These are phyloP conservation scores for Belgica antarctica DNA, from an alignment of 2,888 invertebrate species.

Conservation along the genomic window DNA sequence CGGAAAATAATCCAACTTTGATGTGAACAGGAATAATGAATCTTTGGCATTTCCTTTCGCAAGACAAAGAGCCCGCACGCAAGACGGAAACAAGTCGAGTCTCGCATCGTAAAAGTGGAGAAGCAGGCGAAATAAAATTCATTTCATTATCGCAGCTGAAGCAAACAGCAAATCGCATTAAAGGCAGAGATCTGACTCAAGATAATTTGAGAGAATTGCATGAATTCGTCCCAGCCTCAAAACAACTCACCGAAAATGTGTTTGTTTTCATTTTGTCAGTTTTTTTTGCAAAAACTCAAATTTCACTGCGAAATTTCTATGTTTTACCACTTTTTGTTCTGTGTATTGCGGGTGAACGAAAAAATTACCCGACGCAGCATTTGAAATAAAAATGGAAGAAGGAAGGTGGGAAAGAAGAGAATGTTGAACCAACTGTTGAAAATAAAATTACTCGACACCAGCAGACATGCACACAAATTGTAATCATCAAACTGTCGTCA, in stretches of 20 bases:
- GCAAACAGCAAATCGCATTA: too few relatives aligned
- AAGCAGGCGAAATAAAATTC: conserved; percentile 17
- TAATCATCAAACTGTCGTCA: conserved; percentile 22
- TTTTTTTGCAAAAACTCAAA: conserved; percentile 10
- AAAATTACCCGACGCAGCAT: background rate
- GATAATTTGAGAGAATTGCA: too few relatives aligned
- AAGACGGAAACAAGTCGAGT: background rate
- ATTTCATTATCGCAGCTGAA: too few relatives aligned
- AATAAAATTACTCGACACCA: conserved; percentile 13
- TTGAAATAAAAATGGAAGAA: background rate
- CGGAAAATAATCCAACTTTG: conserved; percentile 36
- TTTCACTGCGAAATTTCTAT: background rate
- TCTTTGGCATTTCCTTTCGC: background rate
- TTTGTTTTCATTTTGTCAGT: background rate
- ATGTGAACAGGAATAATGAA: conserved; percentile 29
- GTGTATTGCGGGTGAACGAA: background rate
- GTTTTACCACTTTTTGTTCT: background rate
- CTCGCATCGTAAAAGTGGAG: conserved; percentile 18
- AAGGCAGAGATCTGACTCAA: too few relatives aligned
- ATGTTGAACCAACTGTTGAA: conserved; percentile 41
- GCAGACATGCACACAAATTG: conserved; percentile 24
- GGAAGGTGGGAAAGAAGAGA: background rate
- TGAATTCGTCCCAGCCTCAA: conserved; percentile 5
- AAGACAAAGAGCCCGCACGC: background rate
- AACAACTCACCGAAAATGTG: conserved; percentile 12